Base-by-base conservation (phyloP, 1,140 invertebrate species). In the Philotrypesis tridentata region DNA sequence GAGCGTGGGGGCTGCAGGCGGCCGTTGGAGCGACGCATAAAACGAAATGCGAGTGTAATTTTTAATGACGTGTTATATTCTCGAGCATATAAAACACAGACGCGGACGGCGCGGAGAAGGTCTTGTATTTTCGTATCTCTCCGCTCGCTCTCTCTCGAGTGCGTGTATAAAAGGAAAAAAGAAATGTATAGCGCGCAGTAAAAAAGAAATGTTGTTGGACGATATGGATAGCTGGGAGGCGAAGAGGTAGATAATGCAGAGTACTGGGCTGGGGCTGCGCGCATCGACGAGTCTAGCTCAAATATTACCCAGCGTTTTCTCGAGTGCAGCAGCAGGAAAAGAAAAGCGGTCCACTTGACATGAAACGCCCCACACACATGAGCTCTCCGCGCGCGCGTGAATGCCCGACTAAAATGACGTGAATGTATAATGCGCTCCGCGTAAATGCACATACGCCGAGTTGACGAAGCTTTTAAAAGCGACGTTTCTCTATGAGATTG, bases 271-370 rank as follows among this genome's bases (percentile, higher is more conserved):
- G n/a, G n/a, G n/a, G n/a, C n/a, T n/a, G n/a, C n/a, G n/a, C n/a
- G n/a, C n/a, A n/a, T n/a, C n/a, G n/a, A 33, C 8, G 27, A 70
- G 68, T n/a, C 75, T 43, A 77, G 1, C 61, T 77, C 75, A 77
- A 77, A 77, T 77, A 77, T 77, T 77, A 67, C 63, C 61, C 17
- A 77, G 75, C 75, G 11, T 77, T 77, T 77, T 77, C 75, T 77
- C 63, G 71, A 73, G 71, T 73, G 37, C 14, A 7, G 21, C 29
- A 14, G 75, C 25, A 21, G 40, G 21, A 23, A 68, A 29, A 67
- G 63, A 77, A 77, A 77, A 77, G 75, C 75, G 23, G 31, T 77
- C 31, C 75, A 77, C 75, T 77, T 43, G 75, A 77, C 61, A 43
- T 68, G 31, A 67, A 77, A 68, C 63, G 75, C 75, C 63, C 33